These are phyloP conservation scores for Rhabdornis inornatus DNA, from an alignment of 2,113 vertebrate species.

Conservation along the genomic window DNA sequence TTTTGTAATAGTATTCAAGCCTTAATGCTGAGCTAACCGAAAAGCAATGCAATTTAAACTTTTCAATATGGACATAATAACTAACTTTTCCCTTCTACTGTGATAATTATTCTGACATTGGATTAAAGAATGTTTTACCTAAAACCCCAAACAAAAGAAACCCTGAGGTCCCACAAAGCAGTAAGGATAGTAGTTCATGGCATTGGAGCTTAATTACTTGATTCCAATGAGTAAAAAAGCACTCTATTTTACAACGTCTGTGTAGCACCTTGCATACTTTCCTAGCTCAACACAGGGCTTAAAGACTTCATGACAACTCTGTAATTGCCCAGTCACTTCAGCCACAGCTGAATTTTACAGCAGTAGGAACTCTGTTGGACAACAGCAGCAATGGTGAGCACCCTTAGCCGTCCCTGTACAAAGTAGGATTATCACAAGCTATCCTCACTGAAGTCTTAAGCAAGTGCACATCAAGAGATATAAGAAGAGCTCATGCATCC, in stretches of 20 bases:
- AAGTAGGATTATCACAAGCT: neutral
- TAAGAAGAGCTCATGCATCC: neutral
- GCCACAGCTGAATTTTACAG: neutral
- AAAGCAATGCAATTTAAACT: neutral
- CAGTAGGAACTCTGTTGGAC: neutral
- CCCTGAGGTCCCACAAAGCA: neutral
- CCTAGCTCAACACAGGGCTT: neutral
- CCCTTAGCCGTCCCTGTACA: fast-evolving
- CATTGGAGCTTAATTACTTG: neutral
- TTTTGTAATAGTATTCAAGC: neutral
- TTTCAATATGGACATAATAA: neutral
- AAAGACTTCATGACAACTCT: neutral
- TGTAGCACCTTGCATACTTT: neutral
- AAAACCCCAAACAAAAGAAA: neutral
- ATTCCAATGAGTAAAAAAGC: neutral
- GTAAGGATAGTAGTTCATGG: neutral
- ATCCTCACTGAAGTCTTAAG: neutral
- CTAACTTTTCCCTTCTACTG: neutral
- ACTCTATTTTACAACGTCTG: neutral
- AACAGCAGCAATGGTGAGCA: neutral
- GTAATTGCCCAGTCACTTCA: neutral
- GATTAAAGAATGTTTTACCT: neutral
- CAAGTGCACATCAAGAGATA: neutral
- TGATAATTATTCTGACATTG: neutral
- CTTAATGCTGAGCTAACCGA: neutral